phyloP scores from a whole-genome alignment of 2,797 vertebrate genomes.

The Tragopan temminckii region DNA sequence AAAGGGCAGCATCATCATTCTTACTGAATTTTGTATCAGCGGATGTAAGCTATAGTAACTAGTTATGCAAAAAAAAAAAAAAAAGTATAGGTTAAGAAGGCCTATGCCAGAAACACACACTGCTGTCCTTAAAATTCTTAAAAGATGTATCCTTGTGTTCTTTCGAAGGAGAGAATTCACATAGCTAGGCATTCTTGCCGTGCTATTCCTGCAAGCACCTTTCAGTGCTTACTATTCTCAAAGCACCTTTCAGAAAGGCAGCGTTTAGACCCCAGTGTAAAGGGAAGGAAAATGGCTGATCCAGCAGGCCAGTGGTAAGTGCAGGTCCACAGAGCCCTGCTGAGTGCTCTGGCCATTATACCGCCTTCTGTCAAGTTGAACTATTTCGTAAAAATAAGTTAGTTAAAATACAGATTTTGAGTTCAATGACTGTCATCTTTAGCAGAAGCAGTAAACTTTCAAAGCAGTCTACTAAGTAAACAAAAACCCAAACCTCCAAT shows the following conservation, averaged over 20 bases:
- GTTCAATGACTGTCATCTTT: background rate
- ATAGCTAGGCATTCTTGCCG: background rate
- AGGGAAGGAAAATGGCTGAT: background rate
- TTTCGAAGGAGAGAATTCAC: background rate
- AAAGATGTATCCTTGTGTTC: background rate
- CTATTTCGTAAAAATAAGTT: background rate
- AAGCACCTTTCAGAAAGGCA: background rate
- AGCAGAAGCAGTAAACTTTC: background rate
- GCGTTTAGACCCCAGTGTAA: background rate
- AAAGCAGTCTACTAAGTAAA: background rate
- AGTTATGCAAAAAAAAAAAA: background rate
- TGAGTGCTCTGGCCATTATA: background rate
- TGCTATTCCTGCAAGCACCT: background rate
- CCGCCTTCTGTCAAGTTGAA: background rate
- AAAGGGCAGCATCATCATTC: background rate
- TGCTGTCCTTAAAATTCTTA: background rate
- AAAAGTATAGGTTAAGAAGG: background rate
- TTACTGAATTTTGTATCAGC: background rate
- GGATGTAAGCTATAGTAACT: background rate
- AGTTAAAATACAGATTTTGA: background rate
- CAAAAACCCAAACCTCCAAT: background rate
- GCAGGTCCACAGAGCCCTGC: background rate
- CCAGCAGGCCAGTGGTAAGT: background rate
- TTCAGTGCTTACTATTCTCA: too few species aligned
- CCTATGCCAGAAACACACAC: accelerated